Evolutionary conservation across 2,888 invertebrate genomes (phyloP), one percentile per base, ranked within the genome.

Genomic region (Machimus rusticus): DNA sequence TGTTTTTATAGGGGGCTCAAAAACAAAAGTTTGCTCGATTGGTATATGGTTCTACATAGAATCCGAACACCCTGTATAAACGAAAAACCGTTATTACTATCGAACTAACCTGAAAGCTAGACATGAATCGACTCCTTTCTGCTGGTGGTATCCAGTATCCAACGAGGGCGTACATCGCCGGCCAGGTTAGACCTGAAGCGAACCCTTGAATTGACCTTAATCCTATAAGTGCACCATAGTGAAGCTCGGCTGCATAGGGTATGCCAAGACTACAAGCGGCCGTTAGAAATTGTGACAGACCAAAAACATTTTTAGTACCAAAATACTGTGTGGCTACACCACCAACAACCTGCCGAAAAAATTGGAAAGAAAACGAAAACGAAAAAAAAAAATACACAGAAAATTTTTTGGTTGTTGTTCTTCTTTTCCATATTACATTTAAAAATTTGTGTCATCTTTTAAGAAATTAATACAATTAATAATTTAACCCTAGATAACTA

Each of bases 131-230:
- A 86, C 95, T 95, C 85, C 95, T 93, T 91, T 96, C 96, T 8
- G 94, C 93, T n/a, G 95, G 93, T 9, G 96, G 96, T 89, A 96
- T 96, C 96, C 96, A 96, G 90, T 94, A 94, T 4, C 95, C 95
- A 39, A 96, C 96, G 87, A 95, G 93, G 0, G 95, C 95, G 90
- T 95, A 96, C 96, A 96, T 96, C 1, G 96, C 95, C 16, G 96
- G 96, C 96, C 96, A 96, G 14, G 96, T 96, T 87, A 96, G 91
- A 39, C 96, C 96, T 89, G 95, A 95, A 14, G 95, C 95, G 88
- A 95, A 94, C 77, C 96, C 96, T 91, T 96, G 96, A 88, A 95
- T 93, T 89, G 94, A 95, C 78, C 96, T 93, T 78, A 96, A 92
- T 9, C 93, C 92, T 88, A 96, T 95, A 88, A 96, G 94, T 16